A percentile compares a stretch with the other conserved stretches of the same genome.
phyloP scores from a whole-genome alignment of 2,888 invertebrate species.

The Clistopyga incitator region DNA sequence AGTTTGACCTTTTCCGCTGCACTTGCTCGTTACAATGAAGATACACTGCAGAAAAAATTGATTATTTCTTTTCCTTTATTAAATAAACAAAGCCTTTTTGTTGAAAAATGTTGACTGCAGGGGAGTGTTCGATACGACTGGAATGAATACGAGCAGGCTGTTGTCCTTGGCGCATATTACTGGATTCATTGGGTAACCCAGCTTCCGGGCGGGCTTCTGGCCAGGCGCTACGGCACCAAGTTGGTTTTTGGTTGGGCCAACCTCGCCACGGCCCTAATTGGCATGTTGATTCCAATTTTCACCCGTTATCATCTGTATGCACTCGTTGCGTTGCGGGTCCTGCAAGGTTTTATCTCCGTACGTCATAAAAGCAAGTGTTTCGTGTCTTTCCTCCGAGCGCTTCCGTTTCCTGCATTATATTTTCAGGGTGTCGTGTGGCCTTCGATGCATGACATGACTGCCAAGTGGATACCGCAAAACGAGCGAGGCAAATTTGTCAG shows the following conservation, averaged over 20 bases:
- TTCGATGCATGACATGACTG: slow-evolving; percentile 91
- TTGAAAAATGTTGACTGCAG: slow-evolving; percentile 49
- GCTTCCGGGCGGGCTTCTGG: slow-evolving; percentile 90
- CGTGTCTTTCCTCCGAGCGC: neutral
- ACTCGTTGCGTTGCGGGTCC: slow-evolving; percentile 87
- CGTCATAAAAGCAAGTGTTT: slow-evolving; percentile 75
- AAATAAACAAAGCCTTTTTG: neutral
- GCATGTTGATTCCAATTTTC: slow-evolving; percentile 88
- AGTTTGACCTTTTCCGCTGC: slow-evolving; percentile 29
- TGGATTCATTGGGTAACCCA: slow-evolving; percentile 91
- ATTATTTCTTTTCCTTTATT: too few species aligned
- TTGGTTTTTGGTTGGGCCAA: slow-evolving; percentile 89
- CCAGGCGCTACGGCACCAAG: slow-evolving; percentile 90
- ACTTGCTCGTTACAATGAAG: slow-evolving; percentile 47
- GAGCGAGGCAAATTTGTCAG: slow-evolving; percentile 91
- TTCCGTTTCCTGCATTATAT: neutral
- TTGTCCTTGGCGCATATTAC: slow-evolving; percentile 89
- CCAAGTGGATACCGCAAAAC: slow-evolving; percentile 92
- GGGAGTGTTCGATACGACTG: slow-evolving; percentile 85
- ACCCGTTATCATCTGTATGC: slow-evolving; percentile 86
- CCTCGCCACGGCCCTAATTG: slow-evolving; percentile 87
- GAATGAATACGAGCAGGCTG: slow-evolving; percentile 88
- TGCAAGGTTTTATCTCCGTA: slow-evolving; percentile 90
- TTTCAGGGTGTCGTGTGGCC: slow-evolving; percentile 89
- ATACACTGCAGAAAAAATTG: neutral